Conservation (phyloP, 2,113 vertebrate species). For the Myiagra hebetior region DNA sequence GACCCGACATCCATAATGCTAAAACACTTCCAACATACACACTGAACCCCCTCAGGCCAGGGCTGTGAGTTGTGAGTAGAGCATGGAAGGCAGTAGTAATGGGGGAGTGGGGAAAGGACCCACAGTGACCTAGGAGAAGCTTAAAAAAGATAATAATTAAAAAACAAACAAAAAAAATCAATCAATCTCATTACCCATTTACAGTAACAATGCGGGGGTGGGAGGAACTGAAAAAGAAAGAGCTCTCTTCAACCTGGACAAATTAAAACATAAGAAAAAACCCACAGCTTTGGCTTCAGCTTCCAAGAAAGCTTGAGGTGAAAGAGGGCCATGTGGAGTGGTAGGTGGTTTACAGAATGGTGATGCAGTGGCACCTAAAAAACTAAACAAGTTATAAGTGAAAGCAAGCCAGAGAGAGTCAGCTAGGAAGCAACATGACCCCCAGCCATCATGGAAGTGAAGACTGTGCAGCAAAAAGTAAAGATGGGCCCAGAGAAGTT, state of each 20-base stretch:
- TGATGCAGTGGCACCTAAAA: background rate
- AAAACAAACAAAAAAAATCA: background rate
- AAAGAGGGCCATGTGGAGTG: background rate
- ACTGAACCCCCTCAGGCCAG: background rate
- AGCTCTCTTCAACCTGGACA: background rate
- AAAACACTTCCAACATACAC: background rate
- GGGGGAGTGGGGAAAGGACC: background rate
- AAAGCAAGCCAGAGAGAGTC: background rate
- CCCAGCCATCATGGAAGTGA: background rate
- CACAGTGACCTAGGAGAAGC: background rate
- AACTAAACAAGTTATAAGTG: background rate
- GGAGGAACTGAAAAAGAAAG: background rate
- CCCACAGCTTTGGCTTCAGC: background rate
- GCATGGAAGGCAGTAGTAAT: background rate
- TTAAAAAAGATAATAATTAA: background rate
- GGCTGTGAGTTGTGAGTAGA: background rate
- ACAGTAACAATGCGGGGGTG: background rate
- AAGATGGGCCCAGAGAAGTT: background rate
- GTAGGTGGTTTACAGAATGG: background rate
- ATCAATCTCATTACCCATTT: background rate
- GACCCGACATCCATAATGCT: background rate
- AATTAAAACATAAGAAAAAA: background rate
- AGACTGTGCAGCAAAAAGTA: background rate
- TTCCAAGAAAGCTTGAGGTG: background rate
- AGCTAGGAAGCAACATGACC: background rate